A percentile compares a stretch with the other conserved stretches of the same genome.
Evolutionary conservation across 2,113 vertebrate genomes (phyloP).

Genomic region (Epinephelus moara): DNA sequence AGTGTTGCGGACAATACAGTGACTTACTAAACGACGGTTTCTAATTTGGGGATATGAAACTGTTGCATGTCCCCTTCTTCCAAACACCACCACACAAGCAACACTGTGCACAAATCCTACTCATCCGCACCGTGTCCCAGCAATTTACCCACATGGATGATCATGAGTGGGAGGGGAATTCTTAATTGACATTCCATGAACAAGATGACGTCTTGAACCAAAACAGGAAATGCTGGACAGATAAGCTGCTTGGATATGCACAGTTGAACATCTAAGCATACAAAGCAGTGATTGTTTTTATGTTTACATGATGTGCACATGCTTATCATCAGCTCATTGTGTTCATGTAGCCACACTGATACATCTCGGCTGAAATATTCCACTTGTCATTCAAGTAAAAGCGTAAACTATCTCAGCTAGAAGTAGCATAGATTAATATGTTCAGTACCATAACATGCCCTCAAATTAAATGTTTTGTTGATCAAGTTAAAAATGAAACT

Average conservation of each 20-base stretch:
- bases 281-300: neutral
- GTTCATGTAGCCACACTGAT: neutral
- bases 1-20: neutral
- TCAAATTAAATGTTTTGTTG: neutral
- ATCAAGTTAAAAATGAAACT: neutral
- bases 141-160: neutral
- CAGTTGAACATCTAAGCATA: neutral
- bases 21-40: neutral
- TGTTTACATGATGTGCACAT: neutral
- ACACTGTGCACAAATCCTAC: neutral
- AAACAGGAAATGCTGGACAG: conserved; percentile 23
- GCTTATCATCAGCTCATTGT: neutral
- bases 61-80: neutral
- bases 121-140: neutral
- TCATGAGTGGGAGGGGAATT: neutral
- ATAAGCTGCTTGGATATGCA: neutral
- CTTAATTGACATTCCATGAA: neutral
- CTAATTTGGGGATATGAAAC: neutral
- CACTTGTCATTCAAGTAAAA: neutral
- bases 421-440: neutral
- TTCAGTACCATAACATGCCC: too few species aligned
- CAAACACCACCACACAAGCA: neutral
- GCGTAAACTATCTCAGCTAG: neutral
- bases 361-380: neutral
- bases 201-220: neutral